phyloP scores from a whole-genome alignment of 1,140 invertebrate species.

The Latrodectus geometricus region DNA sequence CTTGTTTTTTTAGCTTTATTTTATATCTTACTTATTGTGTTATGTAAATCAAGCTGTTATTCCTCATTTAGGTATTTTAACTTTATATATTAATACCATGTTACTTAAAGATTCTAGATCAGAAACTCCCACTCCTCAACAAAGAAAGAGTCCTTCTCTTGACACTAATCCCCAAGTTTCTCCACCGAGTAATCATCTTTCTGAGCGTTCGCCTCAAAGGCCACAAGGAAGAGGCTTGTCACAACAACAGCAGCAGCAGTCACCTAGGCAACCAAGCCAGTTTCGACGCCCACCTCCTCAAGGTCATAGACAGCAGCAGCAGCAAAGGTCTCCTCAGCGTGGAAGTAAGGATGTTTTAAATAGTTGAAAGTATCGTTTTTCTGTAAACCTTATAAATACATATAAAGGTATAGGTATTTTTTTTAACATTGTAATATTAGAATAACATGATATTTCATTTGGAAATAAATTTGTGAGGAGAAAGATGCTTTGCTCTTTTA shows the following conservation, averaged over 20 bases:
- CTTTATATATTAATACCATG: neutral
- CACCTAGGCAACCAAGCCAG: neutral
- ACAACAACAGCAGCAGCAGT: neutral
- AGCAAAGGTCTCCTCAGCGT: conserved; percentile 33
- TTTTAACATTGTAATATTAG: too few species aligned
- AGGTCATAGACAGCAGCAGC: neutral
- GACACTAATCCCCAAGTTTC: conserved; percentile 82
- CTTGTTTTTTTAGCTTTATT: too few species aligned
- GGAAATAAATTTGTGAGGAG: too few species aligned
- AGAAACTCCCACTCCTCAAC: conserved; percentile 56
- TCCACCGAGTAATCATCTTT: conserved; percentile 16
- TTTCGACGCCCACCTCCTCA: neutral
- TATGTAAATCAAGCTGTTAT: too few species aligned
- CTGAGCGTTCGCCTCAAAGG: conserved; percentile 5
- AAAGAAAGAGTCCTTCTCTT: conserved; percentile 76
- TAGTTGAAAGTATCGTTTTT: neutral
- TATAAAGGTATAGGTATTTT: too few species aligned
- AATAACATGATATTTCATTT: too few species aligned
- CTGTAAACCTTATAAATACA: too few species aligned
- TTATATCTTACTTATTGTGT: too few species aligned
- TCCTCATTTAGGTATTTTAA: too few species aligned
- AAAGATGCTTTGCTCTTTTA: too few species aligned
- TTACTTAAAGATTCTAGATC: conserved; percentile 54
- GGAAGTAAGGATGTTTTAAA: conserved; percentile 25
- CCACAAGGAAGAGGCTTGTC: conserved; percentile 17